Evolutionary conservation across 1,140 invertebrate species (phyloP).

Genomic region (Pseudachorutes palmiensis): DNA sequence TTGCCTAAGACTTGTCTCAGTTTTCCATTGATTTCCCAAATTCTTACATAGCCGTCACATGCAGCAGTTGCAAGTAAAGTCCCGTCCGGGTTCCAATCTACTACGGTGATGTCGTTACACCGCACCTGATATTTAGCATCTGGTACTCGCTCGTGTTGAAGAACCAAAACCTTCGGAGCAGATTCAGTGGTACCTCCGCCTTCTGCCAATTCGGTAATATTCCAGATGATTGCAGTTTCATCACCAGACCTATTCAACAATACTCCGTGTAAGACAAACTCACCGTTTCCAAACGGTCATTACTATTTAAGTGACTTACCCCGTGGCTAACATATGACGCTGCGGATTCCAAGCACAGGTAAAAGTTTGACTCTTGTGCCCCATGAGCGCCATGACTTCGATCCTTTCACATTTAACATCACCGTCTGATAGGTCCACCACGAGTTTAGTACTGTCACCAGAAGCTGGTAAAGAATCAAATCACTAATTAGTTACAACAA

Average conservation of each 20-base stretch:
- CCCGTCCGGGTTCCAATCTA: not conserved
- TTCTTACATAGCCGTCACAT: not conserved
- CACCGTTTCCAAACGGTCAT: not conserved
- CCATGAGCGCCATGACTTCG: not conserved
- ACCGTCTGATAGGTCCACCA: too few relatives aligned
- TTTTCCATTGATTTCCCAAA: not conserved
- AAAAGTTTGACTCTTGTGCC: not conserved
- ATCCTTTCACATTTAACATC: too few relatives aligned
- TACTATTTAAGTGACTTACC: not conserved
- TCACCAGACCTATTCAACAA: not conserved
- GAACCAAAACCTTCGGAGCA: not conserved
- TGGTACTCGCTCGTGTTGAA: not conserved
- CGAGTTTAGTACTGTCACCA: too few relatives aligned
- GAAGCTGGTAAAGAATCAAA: too few relatives aligned
- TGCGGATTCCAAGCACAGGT: not conserved
- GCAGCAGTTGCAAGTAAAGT: not conserved
- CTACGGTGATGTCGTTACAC: not conserved
- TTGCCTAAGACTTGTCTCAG: not conserved
- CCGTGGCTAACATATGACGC: not conserved
- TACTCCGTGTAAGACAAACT: not conserved
- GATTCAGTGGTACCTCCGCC: not conserved
- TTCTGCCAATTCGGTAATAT: too few relatives aligned
- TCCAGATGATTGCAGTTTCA: not conserved
- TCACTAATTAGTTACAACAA: too few relatives aligned
- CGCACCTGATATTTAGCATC: not conserved